phyloP scores from a whole-genome alignment of 2,797 vertebrate genomes.

The Sorex maritimensis region DNA sequence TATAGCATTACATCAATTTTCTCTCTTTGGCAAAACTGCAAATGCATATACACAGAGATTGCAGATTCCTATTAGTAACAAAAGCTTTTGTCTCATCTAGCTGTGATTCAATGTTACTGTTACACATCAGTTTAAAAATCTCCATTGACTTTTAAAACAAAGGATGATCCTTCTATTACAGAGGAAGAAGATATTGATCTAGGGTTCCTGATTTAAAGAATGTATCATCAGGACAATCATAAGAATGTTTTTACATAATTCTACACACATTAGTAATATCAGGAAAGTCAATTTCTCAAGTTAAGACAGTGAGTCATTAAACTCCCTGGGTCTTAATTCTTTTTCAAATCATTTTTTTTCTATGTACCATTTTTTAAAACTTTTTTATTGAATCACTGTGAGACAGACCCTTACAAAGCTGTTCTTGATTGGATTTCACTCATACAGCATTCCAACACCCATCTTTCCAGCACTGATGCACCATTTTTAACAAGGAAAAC shows the following conservation, averaged over 20 bases:
- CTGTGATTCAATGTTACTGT: conserved; percentile 51
- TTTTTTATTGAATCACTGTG: no score
- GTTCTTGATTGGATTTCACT: no score
- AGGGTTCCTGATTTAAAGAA: conserved; percentile 4
- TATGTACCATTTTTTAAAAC: no score
- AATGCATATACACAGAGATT: conserved; percentile 78
- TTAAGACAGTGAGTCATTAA: background rate
- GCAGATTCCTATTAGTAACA: conserved; percentile 68
- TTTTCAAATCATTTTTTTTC: background rate
- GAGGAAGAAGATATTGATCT: conserved; percentile 58
- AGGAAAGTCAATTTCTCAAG: background rate
- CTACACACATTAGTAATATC: background rate
- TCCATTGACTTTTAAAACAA: conserved; percentile 60
- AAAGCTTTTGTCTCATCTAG: conserved; percentile 44
- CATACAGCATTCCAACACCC: no score
- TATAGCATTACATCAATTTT: conserved; percentile 85
- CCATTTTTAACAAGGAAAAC: background rate
- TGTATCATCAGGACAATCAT: background rate
- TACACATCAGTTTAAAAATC: conserved; percentile 42
- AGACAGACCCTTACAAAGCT: no score
- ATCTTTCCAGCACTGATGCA: background rate
- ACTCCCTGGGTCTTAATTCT: background rate
- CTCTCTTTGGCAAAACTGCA: conserved; percentile 63
- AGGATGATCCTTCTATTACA: background rate
- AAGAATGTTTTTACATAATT: background rate